Base-by-base conservation (phyloP, 2,888 invertebrate genomes). In the Nudaria mundana region DNA sequence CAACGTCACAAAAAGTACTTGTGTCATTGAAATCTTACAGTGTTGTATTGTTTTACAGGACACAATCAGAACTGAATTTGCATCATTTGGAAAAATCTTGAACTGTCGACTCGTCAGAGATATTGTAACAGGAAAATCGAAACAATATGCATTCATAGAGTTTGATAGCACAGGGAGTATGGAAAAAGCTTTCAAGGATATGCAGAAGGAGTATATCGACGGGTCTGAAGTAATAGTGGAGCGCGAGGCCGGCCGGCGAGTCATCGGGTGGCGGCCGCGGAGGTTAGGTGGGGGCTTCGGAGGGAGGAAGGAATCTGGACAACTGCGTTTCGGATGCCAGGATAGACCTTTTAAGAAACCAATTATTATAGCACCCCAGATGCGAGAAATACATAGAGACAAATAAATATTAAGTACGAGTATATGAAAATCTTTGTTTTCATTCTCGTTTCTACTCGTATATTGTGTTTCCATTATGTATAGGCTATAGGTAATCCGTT, bases 271-370 rank as follows among this genome's bases (percentile, higher is more conserved):
- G 97, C 92, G 93, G 66, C 97, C 97, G 2, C 89, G 97, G 48
- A 81, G 97, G 48, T 82, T 97, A 4, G 97, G 97, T 3, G 97
- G 97, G 10, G 97, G 97, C 8, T 94, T 96, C 67, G 96, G 96
- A 3, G 97, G 97, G 0, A 91, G 90, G 52, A 96, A 94, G 63
- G 95, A 95, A 74, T 94, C 97, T 0, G 97, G 97, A 0, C 97
- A 97, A 69, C 83, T 97, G 26, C 79, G 97, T 44, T 97, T 97
- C 84, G 97, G 97, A 1, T 94, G 97, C 30, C 90, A 91, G 56
- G 94, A 94, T 37, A 85, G 95, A 57, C 95, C 95, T 0, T 97
- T 95, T 68, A 92, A 86, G 56, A 92, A 89, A 71, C 94, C 94
- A 2, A 91, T 81, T 16, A 28, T 53, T 30, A 16, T 74, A 32